A percentile compares a stretch with the other conserved stretches of the same genome.
These are phyloP conservation scores for Girardinus metallicus DNA, from an alignment of 2,797 vertebrate genomes.

Conservation along the genomic window DNA sequence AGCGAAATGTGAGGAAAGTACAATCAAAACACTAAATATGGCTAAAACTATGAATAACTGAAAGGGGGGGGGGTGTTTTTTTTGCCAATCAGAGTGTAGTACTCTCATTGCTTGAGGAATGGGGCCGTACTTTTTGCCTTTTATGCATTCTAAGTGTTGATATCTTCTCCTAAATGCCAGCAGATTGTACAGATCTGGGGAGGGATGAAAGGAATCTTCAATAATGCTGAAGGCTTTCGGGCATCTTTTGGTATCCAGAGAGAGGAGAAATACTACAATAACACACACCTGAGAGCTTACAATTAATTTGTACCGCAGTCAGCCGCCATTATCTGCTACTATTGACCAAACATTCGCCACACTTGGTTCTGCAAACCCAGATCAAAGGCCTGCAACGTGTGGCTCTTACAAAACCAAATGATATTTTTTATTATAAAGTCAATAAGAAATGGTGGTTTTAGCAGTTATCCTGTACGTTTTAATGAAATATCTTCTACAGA, in stretches of 20 bases:
- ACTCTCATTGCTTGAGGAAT: neutral
- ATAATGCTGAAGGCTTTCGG: neutral
- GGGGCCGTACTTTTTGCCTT: neutral
- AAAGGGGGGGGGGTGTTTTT: no score
- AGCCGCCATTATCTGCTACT: neutral
- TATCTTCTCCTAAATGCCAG: neutral
- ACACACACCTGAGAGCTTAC: neutral
- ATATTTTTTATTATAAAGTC: neutral
- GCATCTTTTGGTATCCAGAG: neutral
- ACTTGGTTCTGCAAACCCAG: neutral
- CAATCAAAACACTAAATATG: neutral
- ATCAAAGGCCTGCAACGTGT: neutral
- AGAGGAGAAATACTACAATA: neutral
- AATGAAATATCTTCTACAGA: neutral
- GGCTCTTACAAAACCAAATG: neutral
- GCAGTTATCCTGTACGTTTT: neutral
- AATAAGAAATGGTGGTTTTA: neutral
- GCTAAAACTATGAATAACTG: neutral
- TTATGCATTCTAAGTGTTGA: neutral
- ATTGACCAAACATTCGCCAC: neutral
- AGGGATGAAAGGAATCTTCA: neutral
- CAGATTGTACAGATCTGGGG: neutral
- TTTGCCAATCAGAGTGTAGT: neutral
- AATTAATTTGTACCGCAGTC: neutral
- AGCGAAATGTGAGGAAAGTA: neutral